Evolutionary conservation across 1,140 invertebrate species (phyloP).

Genomic region (Drosophila subpulchrella): DNA sequence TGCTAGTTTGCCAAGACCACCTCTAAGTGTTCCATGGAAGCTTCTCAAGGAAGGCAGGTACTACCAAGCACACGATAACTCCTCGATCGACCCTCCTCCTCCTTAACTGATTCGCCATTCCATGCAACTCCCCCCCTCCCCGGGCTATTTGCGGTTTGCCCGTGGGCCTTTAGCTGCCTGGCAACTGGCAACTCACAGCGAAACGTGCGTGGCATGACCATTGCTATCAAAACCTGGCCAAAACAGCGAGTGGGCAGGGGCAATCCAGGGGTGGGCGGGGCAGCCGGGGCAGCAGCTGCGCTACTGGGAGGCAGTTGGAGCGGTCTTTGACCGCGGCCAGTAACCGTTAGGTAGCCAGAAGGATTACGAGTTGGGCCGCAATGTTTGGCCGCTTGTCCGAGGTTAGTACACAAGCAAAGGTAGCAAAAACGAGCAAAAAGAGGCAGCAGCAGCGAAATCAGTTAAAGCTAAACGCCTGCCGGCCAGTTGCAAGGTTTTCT

Average conservation of each 20-base stretch:
- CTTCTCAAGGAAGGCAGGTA: too few species aligned
- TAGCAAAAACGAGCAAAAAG: slow-evolving; percentile 5
- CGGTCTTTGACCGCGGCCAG: slow-evolving; percentile 57
- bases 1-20: too few species aligned
- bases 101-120: slow-evolving; percentile 7
- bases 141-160: slow-evolving; percentile 18
- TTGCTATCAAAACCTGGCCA: slow-evolving; percentile 50
- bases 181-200: slow-evolving; percentile 25
- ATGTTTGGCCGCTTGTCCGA: slow-evolving; percentile 51
- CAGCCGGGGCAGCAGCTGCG: slow-evolving; percentile 32
- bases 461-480: slow-evolving; percentile 68
- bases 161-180: slow-evolving; percentile 29
- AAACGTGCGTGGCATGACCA: slow-evolving; percentile 52
- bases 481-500: slow-evolving; percentile 53
- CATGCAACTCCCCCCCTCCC: background rate
- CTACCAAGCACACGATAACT: slow-evolving; percentile 1
- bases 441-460: slow-evolving; percentile 54
- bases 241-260: slow-evolving; percentile 28
- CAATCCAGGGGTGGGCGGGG: background rate
- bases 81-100: slow-evolving; percentile 5
- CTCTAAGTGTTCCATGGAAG: background rate
- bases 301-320: slow-evolving; percentile 48
- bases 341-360: slow-evolving; percentile 64
- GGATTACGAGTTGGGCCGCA: slow-evolving; percentile 48
- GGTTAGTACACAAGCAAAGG: slow-evolving; percentile 51